Evolutionary conservation across 2,797 vertebrate species (phyloP), one percentile per base, ranked within the genome.

Genomic region (Mormyrus proboscirostris): DNA sequence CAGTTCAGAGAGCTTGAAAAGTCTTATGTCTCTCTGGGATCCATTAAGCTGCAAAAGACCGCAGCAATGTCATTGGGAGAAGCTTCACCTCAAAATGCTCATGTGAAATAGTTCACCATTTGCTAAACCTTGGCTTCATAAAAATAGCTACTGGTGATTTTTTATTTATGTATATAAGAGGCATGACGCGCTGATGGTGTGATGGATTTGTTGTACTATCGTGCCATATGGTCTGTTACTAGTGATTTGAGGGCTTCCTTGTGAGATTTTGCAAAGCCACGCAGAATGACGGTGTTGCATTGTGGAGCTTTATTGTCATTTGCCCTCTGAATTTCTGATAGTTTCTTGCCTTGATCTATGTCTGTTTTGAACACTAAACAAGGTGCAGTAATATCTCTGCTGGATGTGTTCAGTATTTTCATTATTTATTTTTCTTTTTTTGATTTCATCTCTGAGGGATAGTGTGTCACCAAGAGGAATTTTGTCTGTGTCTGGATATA

Each of bases 201-300:
- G 69, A 76, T 76, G 33, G 69, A 16, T 76, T 76, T 41, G 33
- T 76, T 76, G 33, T 76, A 3, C 69, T 73, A 29, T 73, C 12
- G 14, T 16, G 69, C 69, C 69, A 73, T 73, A 73, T 73, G 29
- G 69, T 73, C 12, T 73, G 69, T 73, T 38, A 38, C 69, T 73
- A 44, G 51, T 82, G 65, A 82, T 89, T 49, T 57, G 76, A 57
- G 86, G 50, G 55, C 57, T 89, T 57, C 44, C 89, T 25, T 76
- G 59, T 25, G 65, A 89, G 25, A 16, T 89, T 76, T 38, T 50
- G 44, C 51, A 41, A 33, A 88, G 38, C 62, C n/a, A 3, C 9
- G 29, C n/a, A 79, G 59, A 50, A 65, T 22, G 44, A 51, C 51
- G n/a, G 41, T 53, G 33, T 33, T 87, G 62, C 62, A 25, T 69